Evolutionary conservation across 2,888 invertebrate species (phyloP).

Genomic region (Vannuccia rotundouncinata): DNA sequence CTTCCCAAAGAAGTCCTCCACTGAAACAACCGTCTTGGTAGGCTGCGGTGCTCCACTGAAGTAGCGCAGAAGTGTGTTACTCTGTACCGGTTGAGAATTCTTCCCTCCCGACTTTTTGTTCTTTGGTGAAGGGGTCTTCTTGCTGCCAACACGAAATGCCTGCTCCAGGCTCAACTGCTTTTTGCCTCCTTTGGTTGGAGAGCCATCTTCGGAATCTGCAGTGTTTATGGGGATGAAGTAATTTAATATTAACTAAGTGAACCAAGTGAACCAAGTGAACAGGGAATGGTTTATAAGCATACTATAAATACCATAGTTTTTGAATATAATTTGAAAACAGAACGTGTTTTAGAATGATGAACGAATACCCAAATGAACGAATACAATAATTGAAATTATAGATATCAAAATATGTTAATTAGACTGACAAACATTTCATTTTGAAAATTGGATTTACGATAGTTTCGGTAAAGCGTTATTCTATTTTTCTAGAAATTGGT

Average conservation of each 20-base stretch:
- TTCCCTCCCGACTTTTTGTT: neutral
- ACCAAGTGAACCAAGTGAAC: too few species aligned
- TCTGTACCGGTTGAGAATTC: neutral
- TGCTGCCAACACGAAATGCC: neutral
- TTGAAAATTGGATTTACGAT: too few species aligned
- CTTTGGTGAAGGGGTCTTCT: neutral
- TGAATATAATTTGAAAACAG: too few species aligned
- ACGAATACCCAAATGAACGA: too few species aligned
- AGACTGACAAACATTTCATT: too few species aligned
- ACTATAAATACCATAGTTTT: too few species aligned
- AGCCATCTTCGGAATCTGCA: neutral
- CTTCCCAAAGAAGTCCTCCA: slow-evolving; percentile 6
- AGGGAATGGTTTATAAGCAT: too few species aligned
- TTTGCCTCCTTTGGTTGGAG: neutral
- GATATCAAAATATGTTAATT: too few species aligned
- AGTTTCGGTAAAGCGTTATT: too few species aligned
- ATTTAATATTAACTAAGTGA: neutral
- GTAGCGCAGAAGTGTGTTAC: slow-evolving; percentile 5
- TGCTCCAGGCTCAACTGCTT: neutral
- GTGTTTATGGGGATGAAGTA: neutral
- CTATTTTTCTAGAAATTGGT: too few species aligned
- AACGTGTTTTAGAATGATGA: too few species aligned
- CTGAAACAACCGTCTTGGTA: neutral
- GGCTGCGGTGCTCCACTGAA: neutral
- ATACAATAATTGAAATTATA: too few species aligned